A percentile compares a stretch with the other conserved stretches of the same genome.
These are phyloP conservation scores for Aplochiton taeniatus DNA, from an alignment of 2,797 vertebrate species.

Conservation along the genomic window DNA sequence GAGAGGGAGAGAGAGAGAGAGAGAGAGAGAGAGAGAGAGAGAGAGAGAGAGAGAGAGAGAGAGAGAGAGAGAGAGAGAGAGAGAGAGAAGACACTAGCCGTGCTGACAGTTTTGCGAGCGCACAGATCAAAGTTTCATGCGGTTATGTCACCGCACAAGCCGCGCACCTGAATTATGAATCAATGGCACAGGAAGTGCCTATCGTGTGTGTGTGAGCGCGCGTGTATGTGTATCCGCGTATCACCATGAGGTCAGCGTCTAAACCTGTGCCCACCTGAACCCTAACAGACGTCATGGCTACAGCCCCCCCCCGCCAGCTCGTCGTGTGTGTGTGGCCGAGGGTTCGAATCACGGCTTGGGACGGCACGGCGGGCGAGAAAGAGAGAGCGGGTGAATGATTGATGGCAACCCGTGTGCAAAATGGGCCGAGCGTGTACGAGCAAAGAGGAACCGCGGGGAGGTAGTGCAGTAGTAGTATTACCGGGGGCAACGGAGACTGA, in stretches of 20 bases:
- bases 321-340: slow-evolving; percentile 1
- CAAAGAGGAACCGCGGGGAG: background rate
- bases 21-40: background rate
- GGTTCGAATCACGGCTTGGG: no score
- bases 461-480: background rate
- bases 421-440: no score
- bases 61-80: background rate
- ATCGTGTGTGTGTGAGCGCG: background rate
- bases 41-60: background rate
- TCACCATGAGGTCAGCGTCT: slow-evolving; percentile 7
- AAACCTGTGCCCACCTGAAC: background rate
- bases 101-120: slow-evolving; percentile 69
- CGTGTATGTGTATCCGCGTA: background rate
- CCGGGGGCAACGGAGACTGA: no score
- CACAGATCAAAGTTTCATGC: slow-evolving; percentile 73
- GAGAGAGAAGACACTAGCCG: slow-evolving; percentile 40
- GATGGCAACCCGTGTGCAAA: slow-evolving; percentile 50
- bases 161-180: slow-evolving; percentile 67
- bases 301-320: no score
- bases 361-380: background rate
- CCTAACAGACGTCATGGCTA: no score
- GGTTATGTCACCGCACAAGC: slow-evolving; percentile 68
- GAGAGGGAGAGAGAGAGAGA: background rate
- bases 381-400: slow-evolving; percentile 57
- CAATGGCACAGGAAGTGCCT: slow-evolving; percentile 36